Conservation (phyloP, 2,113 vertebrate genomes). For the Gallinago jamesoni region DNA sequence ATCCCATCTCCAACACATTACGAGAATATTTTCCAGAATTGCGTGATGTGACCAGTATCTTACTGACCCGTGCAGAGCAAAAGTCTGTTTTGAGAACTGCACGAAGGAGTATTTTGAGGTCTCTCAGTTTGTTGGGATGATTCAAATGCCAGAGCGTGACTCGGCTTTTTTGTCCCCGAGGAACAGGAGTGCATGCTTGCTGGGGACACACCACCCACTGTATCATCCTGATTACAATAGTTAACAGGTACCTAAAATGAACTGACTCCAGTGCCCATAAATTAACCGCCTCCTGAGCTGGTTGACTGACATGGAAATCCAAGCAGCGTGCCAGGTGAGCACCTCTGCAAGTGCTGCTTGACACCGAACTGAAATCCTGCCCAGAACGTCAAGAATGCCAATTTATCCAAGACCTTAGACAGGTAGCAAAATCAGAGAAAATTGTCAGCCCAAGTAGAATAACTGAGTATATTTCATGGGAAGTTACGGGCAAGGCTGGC, state of each 20-base stretch:
- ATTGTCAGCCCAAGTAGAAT: background rate
- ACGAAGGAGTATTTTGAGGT: background rate
- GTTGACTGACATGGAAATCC: background rate
- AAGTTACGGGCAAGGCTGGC: background rate
- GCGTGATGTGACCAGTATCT: fast-evolving
- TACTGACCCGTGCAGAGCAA: background rate
- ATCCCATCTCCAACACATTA: background rate
- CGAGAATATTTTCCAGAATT: background rate
- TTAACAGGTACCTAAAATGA: background rate
- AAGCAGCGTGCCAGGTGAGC: background rate
- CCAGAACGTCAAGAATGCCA: background rate
- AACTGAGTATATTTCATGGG: background rate
- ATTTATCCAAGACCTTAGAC: background rate
- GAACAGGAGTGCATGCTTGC: background rate
- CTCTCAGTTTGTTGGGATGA: background rate
- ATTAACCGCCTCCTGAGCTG: background rate
- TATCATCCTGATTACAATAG: background rate
- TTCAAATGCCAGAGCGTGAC: background rate
- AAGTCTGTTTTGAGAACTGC: background rate
- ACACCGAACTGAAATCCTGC: background rate
- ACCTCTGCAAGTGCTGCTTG: background rate
- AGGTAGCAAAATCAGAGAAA: background rate
- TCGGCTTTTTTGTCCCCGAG: background rate
- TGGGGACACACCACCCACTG: background rate
- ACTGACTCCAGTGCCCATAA: background rate